Percentiles rank a stretch among this genome's conserved stretches.
Evolutionary conservation across 1,140 invertebrate genomes (phyloP).

Genomic region (Propsilocerus akamusi): DNA sequence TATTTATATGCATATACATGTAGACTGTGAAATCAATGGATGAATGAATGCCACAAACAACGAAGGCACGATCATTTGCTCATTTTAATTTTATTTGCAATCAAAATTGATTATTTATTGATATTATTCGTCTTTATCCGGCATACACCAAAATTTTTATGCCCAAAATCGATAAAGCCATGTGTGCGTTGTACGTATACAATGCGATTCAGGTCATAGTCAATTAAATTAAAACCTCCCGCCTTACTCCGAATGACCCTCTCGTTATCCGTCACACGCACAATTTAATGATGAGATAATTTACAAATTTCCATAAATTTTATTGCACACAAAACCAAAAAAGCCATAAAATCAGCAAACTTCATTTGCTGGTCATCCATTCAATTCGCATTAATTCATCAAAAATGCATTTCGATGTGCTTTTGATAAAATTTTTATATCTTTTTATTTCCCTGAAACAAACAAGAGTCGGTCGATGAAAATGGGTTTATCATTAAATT

Average conservation of each 20-base stretch:
- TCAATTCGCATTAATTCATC: background rate
- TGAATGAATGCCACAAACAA: no score
- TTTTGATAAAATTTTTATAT: no score
- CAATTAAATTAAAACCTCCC: background rate
- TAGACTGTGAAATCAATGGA: no score
- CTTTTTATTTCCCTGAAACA: no score
- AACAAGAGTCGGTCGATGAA: no score
- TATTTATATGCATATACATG: no score
- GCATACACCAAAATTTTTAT: no score
- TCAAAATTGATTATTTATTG: background rate
- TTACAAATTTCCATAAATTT: background rate
- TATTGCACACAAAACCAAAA: background rate
- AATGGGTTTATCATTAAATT: no score
- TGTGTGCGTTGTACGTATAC: no score
- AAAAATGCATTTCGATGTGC: background rate
- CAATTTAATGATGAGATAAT: conserved; percentile 1
- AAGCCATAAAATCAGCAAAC: background rate
- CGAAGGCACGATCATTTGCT: no score
- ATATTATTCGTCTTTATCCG: background rate
- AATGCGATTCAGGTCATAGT: background rate
- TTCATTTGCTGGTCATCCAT: background rate
- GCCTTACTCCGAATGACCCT: background rate
- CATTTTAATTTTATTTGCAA: background rate
- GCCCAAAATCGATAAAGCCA: background rate
- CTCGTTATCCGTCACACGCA: background rate